A percentile compares a stretch with the other conserved stretches of the same genome.
phyloP scores from a whole-genome alignment of 1,140 invertebrate genomes.

The Drosophila ananassae region DNA sequence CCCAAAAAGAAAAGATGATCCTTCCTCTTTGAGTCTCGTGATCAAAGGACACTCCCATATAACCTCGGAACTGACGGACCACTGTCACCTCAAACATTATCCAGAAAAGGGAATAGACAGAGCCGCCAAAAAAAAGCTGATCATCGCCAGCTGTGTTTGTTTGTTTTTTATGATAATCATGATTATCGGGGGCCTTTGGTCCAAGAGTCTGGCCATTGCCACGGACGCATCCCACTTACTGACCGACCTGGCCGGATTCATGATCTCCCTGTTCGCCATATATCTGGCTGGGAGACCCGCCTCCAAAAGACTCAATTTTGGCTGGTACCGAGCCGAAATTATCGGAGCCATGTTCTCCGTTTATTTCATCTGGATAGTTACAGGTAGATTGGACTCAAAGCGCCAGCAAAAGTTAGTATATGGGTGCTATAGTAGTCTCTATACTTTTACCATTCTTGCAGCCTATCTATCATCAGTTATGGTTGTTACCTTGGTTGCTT shows the following conservation, averaged over 20 bases:
- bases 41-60: slow-evolving; percentile 53
- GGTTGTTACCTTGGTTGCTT: too few relatives aligned
- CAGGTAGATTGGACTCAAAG: slow-evolving; percentile 69
- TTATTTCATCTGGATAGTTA: slow-evolving; percentile 94
- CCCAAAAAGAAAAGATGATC: neutral
- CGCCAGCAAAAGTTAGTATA: too few relatives aligned
- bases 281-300: slow-evolving; percentile 87
- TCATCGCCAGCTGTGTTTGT: slow-evolving; percentile 86
- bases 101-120: slow-evolving; percentile 80
- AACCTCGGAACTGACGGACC: slow-evolving; percentile 84
- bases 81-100: slow-evolving; percentile 89
- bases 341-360: slow-evolving; percentile 87
- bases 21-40: neutral
- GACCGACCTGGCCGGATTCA: slow-evolving; percentile 92
- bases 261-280: slow-evolving; percentile 90
- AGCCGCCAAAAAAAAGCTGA: slow-evolving; percentile 84
- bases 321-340: slow-evolving; percentile 87
- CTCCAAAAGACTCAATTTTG: slow-evolving; percentile 89
- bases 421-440: too few relatives aligned
- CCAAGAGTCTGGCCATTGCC: slow-evolving; percentile 92
- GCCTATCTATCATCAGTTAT: too few relatives aligned
- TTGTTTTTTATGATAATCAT: slow-evolving; percentile 87
- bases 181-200: slow-evolving; percentile 89
- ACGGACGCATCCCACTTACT: slow-evolving; percentile 93
- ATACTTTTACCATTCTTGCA: too few relatives aligned